Evolutionary conservation across 2,113 vertebrate genomes (phyloP).

Genomic region (Tychaedon coryphoeus): DNA sequence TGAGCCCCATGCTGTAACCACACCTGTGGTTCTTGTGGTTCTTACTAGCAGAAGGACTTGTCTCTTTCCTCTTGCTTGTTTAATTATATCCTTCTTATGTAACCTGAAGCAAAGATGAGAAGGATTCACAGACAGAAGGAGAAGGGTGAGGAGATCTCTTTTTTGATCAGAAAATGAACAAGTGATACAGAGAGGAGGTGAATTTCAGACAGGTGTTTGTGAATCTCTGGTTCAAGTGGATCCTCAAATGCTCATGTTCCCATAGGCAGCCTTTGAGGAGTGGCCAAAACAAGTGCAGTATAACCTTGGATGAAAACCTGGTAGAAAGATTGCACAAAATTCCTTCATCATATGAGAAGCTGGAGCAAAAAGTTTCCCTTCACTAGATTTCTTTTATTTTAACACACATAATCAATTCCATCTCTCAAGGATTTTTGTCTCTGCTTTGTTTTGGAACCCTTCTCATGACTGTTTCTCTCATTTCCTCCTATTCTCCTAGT

Average conservation of each 20-base stretch:
- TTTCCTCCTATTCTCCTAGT: not conserved
- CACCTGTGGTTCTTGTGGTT: not conserved
- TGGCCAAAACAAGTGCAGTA: not conserved
- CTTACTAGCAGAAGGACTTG: not conserved
- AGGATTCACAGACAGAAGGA: not conserved
- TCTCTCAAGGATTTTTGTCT: not conserved
- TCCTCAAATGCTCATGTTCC: not conserved
- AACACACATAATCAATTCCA: not conserved
- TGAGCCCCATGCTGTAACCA: fast-evolving
- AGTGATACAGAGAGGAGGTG: not conserved
- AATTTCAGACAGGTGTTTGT: not conserved
- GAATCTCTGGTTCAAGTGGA: not conserved
- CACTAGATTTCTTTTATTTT: not conserved
- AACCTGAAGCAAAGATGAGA: not conserved
- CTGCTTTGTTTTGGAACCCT: not conserved
- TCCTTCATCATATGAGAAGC: not conserved
- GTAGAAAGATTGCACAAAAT: not conserved
- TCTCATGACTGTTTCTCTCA: not conserved
- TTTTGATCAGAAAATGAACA: not conserved
- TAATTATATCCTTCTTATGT: not conserved
- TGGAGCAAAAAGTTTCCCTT: not conserved
- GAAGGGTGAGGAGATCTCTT: not conserved
- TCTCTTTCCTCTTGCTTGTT: not conserved
- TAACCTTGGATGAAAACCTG: not conserved
- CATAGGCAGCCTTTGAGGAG: not conserved